phyloP scores from a whole-genome alignment of 2,113 vertebrate species.

The Seriola aureovittata region DNA sequence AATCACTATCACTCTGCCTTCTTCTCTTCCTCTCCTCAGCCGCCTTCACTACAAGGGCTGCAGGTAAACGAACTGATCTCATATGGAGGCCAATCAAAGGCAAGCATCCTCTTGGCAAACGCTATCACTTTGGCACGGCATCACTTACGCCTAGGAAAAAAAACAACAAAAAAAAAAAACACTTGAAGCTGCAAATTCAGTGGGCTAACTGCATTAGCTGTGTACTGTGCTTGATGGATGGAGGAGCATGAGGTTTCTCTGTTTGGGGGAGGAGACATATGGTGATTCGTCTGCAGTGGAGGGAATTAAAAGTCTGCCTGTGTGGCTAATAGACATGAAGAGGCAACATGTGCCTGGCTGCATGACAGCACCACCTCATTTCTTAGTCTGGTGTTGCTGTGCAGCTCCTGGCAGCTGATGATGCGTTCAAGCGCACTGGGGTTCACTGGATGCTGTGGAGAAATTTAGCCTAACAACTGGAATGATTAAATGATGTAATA shows the following conservation, averaged over 20 bases:
- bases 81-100: slow-evolving; percentile 62
- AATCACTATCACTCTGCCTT: slow-evolving; percentile 21
- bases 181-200: slow-evolving; percentile 39
- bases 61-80: slow-evolving; percentile 59
- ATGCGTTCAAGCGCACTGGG: not conserved
- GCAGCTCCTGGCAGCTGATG: slow-evolving; percentile 5
- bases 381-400: slow-evolving; percentile 4
- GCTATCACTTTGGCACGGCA: slow-evolving; percentile 50
- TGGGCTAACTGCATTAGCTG: slow-evolving; percentile 56
- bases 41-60: slow-evolving; percentile 21
- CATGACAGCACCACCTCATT: slow-evolving; percentile 17
- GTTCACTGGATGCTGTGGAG: slow-evolving; percentile 8
- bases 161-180: not conserved
- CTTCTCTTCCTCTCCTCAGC: not conserved
- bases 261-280: slow-evolving; percentile 36
- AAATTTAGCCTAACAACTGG: slow-evolving; percentile 27
- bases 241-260: slow-evolving; percentile 36
- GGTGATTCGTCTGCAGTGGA: slow-evolving; percentile 27
- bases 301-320: slow-evolving; percentile 50
- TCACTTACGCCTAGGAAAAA: slow-evolving; percentile 14
- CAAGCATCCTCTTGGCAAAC: slow-evolving; percentile 53
- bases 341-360: slow-evolving; percentile 45
- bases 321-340: slow-evolving; percentile 21
- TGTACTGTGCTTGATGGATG: slow-evolving; percentile 54
- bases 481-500: slow-evolving; percentile 33